These are phyloP conservation scores for Diadegma fenestrale DNA, from an alignment of 2,888 invertebrate species.

Conservation along the genomic window DNA sequence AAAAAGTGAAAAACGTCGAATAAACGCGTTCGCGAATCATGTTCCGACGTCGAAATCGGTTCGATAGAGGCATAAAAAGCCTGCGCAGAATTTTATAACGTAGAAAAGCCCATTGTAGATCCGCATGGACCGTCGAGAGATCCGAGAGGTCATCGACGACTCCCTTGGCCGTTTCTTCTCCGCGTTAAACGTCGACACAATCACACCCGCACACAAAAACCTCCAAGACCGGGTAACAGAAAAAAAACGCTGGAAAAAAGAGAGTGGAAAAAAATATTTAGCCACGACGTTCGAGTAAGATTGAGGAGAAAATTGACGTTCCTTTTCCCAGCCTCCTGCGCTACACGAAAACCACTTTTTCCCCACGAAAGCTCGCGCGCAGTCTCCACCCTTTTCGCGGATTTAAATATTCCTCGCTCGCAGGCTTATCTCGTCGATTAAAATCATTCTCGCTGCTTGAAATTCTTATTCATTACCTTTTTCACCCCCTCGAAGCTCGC, in stretches of 20 bases:
- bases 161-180: slow-evolving; percentile 17
- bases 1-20: not conserved
- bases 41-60: slow-evolving; percentile 44
- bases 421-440: slow-evolving; percentile 55
- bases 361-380: not conserved
- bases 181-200: slow-evolving; percentile 42
- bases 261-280: slow-evolving; percentile 20
- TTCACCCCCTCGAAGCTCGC: not conserved
- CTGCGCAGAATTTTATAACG: slow-evolving; percentile 64
- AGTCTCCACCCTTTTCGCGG: slow-evolving; percentile 4
- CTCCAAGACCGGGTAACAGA: not conserved
- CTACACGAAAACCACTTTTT: slow-evolving; percentile 39
- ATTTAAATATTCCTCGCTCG: slow-evolving; percentile 61
- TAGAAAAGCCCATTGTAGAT: slow-evolving; percentile 55
- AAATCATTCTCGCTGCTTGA: slow-evolving; percentile 56
- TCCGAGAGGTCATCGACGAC: slow-evolving; percentile 60
- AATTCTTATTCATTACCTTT: slow-evolving; percentile 50
- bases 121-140: slow-evolving; percentile 50
- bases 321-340: slow-evolving; percentile 4
- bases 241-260: too few relatives aligned
- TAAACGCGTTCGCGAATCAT: slow-evolving; percentile 9
- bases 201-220: not conserved
- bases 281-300: slow-evolving; percentile 15
- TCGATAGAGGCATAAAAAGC: slow-evolving; percentile 64
- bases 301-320: slow-evolving; percentile 41